These are phyloP conservation scores for Pluvialis apricaria DNA, from an alignment of 2,113 vertebrate species.

Conservation along the genomic window DNA sequence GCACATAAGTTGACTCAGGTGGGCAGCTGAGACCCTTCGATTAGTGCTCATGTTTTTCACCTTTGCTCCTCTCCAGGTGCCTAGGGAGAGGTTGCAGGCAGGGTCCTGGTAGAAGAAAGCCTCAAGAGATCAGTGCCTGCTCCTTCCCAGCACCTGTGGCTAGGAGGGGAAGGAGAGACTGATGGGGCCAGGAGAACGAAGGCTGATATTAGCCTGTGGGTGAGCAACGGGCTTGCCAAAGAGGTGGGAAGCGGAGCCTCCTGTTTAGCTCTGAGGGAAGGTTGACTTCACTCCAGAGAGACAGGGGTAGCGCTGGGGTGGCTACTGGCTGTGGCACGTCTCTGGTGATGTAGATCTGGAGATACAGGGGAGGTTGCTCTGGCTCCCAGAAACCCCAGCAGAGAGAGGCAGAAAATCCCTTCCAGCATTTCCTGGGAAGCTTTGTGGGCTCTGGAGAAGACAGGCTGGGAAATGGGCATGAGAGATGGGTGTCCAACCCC, in stretches of 20 bases:
- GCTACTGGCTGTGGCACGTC: not conserved
- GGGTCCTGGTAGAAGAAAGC: not conserved
- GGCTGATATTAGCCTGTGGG: not conserved
- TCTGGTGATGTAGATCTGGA: not conserved
- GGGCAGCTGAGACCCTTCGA: not conserved
- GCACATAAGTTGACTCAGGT: not conserved
- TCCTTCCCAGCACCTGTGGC: not conserved
- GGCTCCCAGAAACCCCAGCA: not conserved
- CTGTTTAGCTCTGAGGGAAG: constrained; percentile 1
- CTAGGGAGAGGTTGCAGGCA: not conserved
- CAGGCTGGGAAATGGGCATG: not conserved
- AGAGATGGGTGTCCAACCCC: not conserved
- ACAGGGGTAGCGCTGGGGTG: not conserved
- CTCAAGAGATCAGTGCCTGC: not conserved
- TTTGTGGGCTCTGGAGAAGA: not conserved
- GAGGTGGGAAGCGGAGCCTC: not conserved
- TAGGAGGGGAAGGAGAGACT: not conserved
- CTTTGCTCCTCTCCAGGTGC: not conserved
- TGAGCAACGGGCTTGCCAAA: not conserved
- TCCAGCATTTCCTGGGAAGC: constrained; percentile 24
- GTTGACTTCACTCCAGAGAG: not conserved
- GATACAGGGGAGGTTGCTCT: not conserved
- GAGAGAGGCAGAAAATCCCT: not conserved
- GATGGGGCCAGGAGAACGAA: not conserved
- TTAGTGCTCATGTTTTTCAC: not conserved